Conservation (phyloP, 2,888 invertebrate genomes). For the Synergus laeviventris region DNA sequence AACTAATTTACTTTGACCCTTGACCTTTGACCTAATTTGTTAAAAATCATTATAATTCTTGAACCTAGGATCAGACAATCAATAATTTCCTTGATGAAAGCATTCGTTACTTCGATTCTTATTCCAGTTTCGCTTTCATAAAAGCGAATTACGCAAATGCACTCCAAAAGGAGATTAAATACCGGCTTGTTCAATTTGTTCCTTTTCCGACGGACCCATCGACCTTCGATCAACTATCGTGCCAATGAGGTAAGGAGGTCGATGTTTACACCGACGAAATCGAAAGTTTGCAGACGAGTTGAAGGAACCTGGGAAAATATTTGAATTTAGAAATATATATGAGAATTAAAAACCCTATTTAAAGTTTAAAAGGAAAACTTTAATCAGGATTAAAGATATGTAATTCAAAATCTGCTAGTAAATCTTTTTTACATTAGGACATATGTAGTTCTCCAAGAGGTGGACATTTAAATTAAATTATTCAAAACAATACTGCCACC, state of each 20-base stretch:
- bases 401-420: too few species aligned
- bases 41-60: too few species aligned
- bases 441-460: not conserved
- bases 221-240: conserved; percentile 48
- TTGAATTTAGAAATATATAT: not conserved
- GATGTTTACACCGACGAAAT: conserved; percentile 49
- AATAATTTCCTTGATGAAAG: not conserved
- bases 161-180: conserved; percentile 46
- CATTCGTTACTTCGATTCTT: conserved; percentile 1
- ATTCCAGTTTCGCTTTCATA: conserved; percentile 42
- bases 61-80: too few species aligned
- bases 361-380: not conserved
- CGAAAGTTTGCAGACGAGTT: conserved; percentile 53
- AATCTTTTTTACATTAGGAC: too few species aligned
- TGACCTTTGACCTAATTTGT: too few species aligned
- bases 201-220: conserved; percentile 47
- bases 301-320: conserved; percentile 40
- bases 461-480: too few species aligned
- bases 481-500: too few species aligned
- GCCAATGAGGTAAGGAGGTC: conserved; percentile 55
- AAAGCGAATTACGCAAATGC: conserved; percentile 48
- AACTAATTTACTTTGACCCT: not conserved
- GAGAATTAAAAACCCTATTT: not conserved
- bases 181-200: conserved; percentile 46
- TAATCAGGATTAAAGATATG: too few species aligned